A percentile compares a stretch with the other conserved stretches of the same genome.
Conservation (phyloP, 2,888 invertebrate genomes). For the Lissocephala sabroskyi region DNA sequence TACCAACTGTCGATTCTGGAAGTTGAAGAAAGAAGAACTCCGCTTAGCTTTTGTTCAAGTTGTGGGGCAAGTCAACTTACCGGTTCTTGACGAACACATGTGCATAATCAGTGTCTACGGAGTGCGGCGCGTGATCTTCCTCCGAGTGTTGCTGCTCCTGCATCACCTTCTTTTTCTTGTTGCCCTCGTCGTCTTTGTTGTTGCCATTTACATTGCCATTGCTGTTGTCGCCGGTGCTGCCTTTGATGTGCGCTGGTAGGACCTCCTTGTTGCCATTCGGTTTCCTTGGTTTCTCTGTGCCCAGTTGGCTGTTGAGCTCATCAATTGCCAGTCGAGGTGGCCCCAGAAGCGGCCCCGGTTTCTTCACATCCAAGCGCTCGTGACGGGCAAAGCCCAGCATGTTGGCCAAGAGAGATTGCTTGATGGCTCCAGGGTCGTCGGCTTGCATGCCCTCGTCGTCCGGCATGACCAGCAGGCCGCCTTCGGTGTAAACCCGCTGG, state of each 20-base stretch:
- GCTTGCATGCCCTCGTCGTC: slow-evolving; percentile 25
- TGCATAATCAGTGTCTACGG: slow-evolving; percentile 84
- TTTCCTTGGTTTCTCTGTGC: slow-evolving; percentile 38
- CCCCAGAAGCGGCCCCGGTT: slow-evolving; percentile 87
- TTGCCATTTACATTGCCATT: slow-evolving; percentile 25
- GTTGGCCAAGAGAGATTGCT: slow-evolving; percentile 73
- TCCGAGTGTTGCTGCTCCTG: slow-evolving; percentile 69
- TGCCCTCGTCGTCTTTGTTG: slow-evolving; percentile 55
- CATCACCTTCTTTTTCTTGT: slow-evolving; percentile 68
- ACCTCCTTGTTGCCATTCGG: slow-evolving; percentile 64
- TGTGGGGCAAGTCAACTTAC: slow-evolving; percentile 72
- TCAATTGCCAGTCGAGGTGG: slow-evolving; percentile 57
- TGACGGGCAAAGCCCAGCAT: slow-evolving; percentile 88
- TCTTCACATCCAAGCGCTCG: slow-evolving; percentile 93
- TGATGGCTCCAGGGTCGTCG: slow-evolving; percentile 33
- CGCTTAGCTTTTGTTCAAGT: not conserved
- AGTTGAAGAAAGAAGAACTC: too few relatives aligned
- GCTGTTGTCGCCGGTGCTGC: slow-evolving; percentile 16
- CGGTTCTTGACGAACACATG: slow-evolving; percentile 84
- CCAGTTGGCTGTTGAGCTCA: slow-evolving; percentile 35
- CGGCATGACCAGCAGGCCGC: slow-evolving; percentile 75
- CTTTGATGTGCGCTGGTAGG: slow-evolving; percentile 68
- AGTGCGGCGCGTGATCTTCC: slow-evolving; percentile 76
- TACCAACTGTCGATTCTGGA: slow-evolving; percentile 78
- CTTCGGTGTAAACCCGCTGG: slow-evolving; percentile 76